A percentile compares a stretch with the other conserved stretches of the same genome.
These are phyloP conservation scores for Trinorchestia longiramus DNA, from an alignment of 1,140 invertebrate genomes.

Conservation along the genomic window DNA sequence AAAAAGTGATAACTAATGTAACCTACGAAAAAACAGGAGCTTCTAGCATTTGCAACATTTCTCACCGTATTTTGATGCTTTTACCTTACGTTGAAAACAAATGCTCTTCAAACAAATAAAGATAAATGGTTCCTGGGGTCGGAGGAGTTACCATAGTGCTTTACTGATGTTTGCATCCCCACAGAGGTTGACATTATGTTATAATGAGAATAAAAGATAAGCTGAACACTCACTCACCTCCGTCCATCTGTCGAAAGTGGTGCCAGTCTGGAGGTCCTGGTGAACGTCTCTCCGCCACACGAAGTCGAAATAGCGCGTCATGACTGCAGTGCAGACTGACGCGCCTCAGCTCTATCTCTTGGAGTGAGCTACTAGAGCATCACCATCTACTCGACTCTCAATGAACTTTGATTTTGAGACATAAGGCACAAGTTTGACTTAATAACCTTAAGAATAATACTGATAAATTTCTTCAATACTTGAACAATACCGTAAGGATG, in stretches of 20 bases:
- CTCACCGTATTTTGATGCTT: neutral
- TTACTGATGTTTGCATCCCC: neutral
- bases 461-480: slow-evolving; percentile 23
- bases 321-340: slow-evolving; percentile 69
- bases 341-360: neutral
- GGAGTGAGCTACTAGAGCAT: neutral
- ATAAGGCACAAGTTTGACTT: slow-evolving; percentile 42
- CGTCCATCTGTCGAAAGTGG: slow-evolving; percentile 94
- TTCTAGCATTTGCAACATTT: neutral
- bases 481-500: neutral
- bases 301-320: slow-evolving; percentile 99
- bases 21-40: neutral
- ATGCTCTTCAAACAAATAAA: neutral
- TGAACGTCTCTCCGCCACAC: slow-evolving; percentile 97
- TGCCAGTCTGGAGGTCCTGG: slow-evolving; percentile 84
- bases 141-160: neutral
- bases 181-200: neutral
- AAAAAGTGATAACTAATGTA: neutral
- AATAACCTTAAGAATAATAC: slow-evolving; percentile 41
- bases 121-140: neutral
- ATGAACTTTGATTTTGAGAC: slow-evolving; percentile 34
- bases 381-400: neutral
- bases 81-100: neutral
- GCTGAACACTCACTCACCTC: slow-evolving; percentile 75
- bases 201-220: slow-evolving; percentile 20